A percentile compares a stretch with the other conserved stretches of the same genome.
phyloP scores from a whole-genome alignment of 2,113 vertebrate species.

The Chaenocephalus aceratus region DNA sequence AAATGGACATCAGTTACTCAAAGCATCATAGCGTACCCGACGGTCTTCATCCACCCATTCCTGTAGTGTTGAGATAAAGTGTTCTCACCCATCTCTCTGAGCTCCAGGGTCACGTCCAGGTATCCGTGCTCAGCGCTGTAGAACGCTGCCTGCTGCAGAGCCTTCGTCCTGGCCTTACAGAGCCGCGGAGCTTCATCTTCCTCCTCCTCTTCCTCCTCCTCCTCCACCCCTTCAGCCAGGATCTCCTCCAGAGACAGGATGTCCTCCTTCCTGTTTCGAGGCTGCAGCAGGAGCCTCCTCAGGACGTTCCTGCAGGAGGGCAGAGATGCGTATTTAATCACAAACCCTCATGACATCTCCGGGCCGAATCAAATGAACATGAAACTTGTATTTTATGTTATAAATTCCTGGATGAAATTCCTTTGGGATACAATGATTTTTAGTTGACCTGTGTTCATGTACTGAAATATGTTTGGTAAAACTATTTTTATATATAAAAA shows the following conservation, averaged over 20 bases:
- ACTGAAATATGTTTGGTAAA: too few relatives aligned
- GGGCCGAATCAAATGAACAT: too few relatives aligned
- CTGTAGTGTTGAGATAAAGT: too few relatives aligned
- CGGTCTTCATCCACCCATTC: too few relatives aligned
- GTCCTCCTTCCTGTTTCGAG: slow-evolving; percentile 87
- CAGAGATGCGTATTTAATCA: neutral
- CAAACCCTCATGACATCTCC: neutral
- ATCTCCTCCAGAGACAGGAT: slow-evolving; percentile 97
- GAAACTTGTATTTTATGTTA: too few relatives aligned
- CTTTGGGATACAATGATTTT: too few relatives aligned
- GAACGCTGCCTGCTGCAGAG: slow-evolving; percentile 95
- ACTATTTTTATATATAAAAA: too few relatives aligned
- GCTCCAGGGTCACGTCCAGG: slow-evolving; percentile 95
- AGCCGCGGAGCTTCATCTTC: slow-evolving; percentile 69
- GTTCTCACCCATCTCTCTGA: slow-evolving; percentile 88
- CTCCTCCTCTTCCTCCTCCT: slow-evolving; percentile 21
- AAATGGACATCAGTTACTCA: too few relatives aligned
- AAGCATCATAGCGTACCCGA: too few relatives aligned
- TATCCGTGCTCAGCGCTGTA: slow-evolving; percentile 95
- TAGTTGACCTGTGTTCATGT: too few relatives aligned
- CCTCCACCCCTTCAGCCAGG: slow-evolving; percentile 92
- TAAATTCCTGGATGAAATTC: too few relatives aligned
- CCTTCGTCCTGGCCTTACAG: slow-evolving; percentile 89
- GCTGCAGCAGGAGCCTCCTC: slow-evolving; percentile 91
- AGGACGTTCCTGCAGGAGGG: slow-evolving; percentile 87